Conservation (phyloP, 2,888 invertebrate species). For the Eupithecia insigniata region DNA sequence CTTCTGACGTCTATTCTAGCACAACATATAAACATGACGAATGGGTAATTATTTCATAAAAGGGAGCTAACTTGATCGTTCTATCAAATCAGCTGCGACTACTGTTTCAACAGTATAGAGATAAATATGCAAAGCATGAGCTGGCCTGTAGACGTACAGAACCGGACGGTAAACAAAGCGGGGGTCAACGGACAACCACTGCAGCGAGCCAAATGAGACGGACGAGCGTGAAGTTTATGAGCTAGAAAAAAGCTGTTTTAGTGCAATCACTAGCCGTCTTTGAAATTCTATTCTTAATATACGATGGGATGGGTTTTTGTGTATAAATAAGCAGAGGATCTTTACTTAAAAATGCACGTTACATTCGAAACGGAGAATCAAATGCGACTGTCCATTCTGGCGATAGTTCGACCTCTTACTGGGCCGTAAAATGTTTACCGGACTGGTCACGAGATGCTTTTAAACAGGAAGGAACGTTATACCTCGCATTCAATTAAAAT, state of each 20-base stretch:
- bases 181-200: constrained; percentile 67
- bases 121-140: constrained; percentile 51
- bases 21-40: constrained; percentile 37
- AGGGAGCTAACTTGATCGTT: constrained; percentile 46
- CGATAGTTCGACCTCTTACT: constrained; percentile 50
- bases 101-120: constrained; percentile 54
- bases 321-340: not conserved
- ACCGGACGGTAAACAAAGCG: constrained; percentile 70
- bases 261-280: constrained; percentile 3
- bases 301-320: not conserved
- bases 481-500: constrained; percentile 40
- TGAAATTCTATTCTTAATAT: not conserved
- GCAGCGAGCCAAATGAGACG: constrained; percentile 46
- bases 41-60: constrained; percentile 47
- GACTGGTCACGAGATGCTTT: constrained; percentile 40
- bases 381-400: constrained; percentile 12
- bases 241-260: constrained; percentile 16
- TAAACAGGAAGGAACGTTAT: constrained; percentile 43
- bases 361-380: not conserved
- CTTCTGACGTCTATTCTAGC: constrained; percentile 7
- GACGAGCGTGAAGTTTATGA: constrained; percentile 33
- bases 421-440: constrained; percentile 55
- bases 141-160: constrained; percentile 50
- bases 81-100: constrained; percentile 57
- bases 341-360: not conserved